phyloP scores from a whole-genome alignment of 1,140 invertebrate species.

The Tigriopus japonicus region DNA sequence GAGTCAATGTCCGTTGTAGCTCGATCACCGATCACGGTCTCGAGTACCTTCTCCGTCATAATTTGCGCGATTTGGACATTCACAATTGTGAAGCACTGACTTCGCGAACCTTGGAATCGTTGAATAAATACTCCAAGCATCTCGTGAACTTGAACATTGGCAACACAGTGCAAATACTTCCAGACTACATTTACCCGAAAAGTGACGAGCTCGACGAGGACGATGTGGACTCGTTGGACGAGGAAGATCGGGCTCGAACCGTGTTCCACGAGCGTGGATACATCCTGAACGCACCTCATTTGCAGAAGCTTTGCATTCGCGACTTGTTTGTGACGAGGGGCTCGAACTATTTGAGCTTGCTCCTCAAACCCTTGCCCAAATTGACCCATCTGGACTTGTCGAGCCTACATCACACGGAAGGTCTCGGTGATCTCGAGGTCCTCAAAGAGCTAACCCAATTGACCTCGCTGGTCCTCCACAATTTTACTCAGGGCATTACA shows the following conservation, averaged over 20 bases:
- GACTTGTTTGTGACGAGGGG: slow-evolving; percentile 28
- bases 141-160: slow-evolving; percentile 26
- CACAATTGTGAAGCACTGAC: slow-evolving; percentile 46
- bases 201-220: slow-evolving; percentile 26
- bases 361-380: slow-evolving; percentile 37
- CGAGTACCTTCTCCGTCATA: slow-evolving; percentile 42
- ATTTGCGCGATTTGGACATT: slow-evolving; percentile 48
- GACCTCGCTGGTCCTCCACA: slow-evolving; percentile 49
- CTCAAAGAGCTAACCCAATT: slow-evolving; percentile 40
- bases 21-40: slow-evolving; percentile 47
- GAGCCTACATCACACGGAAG: slow-evolving; percentile 33
- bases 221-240: slow-evolving; percentile 15
- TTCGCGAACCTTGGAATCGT: slow-evolving; percentile 32
- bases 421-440: slow-evolving; percentile 35
- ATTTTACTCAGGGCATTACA: slow-evolving; percentile 34
- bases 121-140: slow-evolving; percentile 30
- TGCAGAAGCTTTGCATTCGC: slow-evolving; percentile 40
- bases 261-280: slow-evolving; percentile 21
- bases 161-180: slow-evolving; percentile 6
- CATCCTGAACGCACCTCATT: slow-evolving; percentile 41
- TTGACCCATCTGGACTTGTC: slow-evolving; percentile 59
- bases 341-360: slow-evolving; percentile 32
- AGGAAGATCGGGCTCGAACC: slow-evolving; percentile 10
- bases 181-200: slow-evolving; percentile 15
- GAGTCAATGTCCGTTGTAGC: slow-evolving; percentile 46